phyloP scores from a whole-genome alignment of 2,888 invertebrate genomes.

The Archips xylosteana region DNA sequence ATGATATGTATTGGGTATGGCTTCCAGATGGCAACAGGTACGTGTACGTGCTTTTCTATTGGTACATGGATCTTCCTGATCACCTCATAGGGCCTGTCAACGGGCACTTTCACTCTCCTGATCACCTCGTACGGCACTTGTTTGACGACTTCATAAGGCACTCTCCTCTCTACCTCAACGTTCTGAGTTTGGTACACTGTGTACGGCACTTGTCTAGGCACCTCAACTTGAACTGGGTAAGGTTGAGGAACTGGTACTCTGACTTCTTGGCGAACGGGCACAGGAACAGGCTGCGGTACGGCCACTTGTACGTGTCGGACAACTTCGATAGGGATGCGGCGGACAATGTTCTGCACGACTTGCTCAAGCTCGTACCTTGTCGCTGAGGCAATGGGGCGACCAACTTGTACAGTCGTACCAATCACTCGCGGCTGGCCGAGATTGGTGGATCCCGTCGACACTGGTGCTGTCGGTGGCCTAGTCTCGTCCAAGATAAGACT shows the following conservation, averaged over 20 bases:
- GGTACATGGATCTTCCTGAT: conserved; percentile 78
- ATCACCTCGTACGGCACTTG: conserved; percentile 77
- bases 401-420: conserved; percentile 42
- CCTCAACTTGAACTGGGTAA: conserved; percentile 78
- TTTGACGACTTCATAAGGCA: conserved; percentile 73
- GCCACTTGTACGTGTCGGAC: conserved; percentile 72
- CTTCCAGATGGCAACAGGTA: conserved; percentile 79
- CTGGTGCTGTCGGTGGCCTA: conserved; percentile 26
- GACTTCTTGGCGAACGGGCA: conserved; percentile 76
- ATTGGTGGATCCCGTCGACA: conserved; percentile 26
- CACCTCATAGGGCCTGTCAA: conserved; percentile 78
- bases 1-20: conserved; percentile 80
- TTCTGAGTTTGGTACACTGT: conserved; percentile 78
- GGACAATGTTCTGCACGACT: conserved; percentile 76
- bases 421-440: conserved; percentile 55
- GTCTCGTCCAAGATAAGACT: conserved; percentile 41
- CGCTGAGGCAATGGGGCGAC: conserved; percentile 53
- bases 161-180: conserved; percentile 76
- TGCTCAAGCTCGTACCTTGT: conserved; percentile 77
- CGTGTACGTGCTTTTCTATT: conserved; percentile 75
- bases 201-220: conserved; percentile 78
- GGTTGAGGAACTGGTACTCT: conserved; percentile 79
- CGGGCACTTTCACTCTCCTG: conserved; percentile 72
- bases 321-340: conserved; percentile 78
- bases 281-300: conserved; percentile 73